Base-by-base conservation (phyloP, 2,113 vertebrate species). In the Nibea albiflora region DNA sequence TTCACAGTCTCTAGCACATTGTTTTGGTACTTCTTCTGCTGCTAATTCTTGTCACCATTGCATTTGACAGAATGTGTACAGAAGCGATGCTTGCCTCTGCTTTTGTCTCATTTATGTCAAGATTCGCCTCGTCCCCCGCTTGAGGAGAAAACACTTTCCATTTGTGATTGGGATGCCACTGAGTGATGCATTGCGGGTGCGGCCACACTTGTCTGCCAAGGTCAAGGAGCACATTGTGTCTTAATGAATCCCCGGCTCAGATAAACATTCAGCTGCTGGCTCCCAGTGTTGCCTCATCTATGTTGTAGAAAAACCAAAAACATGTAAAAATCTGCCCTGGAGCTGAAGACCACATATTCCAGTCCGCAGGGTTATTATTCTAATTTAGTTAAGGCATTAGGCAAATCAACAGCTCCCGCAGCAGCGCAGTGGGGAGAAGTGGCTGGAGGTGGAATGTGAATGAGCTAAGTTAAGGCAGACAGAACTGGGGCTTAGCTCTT, bases 401-500 rank as follows among this genome's bases (percentile, higher is more conserved):
- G 85, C 79, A 92, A 92, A 91, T 91, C 88, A 89, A 89, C 89
- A 82, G 69, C 77, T 88, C 85, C 65, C 12, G 19, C 68, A 81
- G 83, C 85, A 83, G 81, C 60, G 9, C 72, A 80, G 85, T 24
- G 42, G 79, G 63, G 82, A 83, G 67, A 86, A 57, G 81, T 26
- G 76, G 78, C 89, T 80, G 31, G 85, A 92, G 85, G 91, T 73
- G 68, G 63, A 88, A 91, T 92, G 79, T 76, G 92, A 92, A 89
- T 92, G 86, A 94, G 81, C 76, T 72, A 86, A 92, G 90, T 91
- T 87, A 72, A 89, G 86, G 83, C 87, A 92, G 92, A 93, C 93
- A 94, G 89, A 94, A 94, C 85, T 92, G 82, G 91, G 91, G 81
- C 91, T 93, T 81, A 80, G 88, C 77, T 80, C 81, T 90, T 91